Base-by-base conservation (phyloP, 2,888 invertebrate genomes). In the Arctia plantaginis region DNA sequence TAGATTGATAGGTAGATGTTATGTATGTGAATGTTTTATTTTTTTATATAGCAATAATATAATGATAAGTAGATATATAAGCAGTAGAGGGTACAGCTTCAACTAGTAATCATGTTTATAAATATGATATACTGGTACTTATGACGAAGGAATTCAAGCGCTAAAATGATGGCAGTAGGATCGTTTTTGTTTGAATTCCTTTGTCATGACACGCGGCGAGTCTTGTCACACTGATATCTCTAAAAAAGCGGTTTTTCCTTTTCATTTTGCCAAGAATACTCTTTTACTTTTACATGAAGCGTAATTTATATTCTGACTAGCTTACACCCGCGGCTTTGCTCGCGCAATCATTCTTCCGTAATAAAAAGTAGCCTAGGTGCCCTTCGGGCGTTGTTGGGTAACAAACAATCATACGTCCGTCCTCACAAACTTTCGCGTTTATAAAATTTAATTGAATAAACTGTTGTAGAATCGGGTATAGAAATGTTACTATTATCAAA, bases 1-100 rank as follows among this genome's bases (percentile, higher is more conserved):
- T 93, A 93, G 93, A 92, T 90, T 87, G 90, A 90, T 91, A 94
- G 94, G 94, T 94, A 95, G 95, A 94, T 94, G 94, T 94, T 94
- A 94, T 94, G 93, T 93, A 94, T 94, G 94, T 93, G 88, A 87
- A 93, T 93, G 92, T 92, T 92, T 84, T 81, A 75, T 79, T 86
- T 85, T 80, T 81, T 80, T 81, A 82, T 87, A 85, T 85, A 86
- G 86, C 83, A 83, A 78, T 83, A 85, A 83, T 87, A 83, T 83
- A 85, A 84, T 82, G 82, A 85, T 86, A 81, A 84, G 87, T 90
- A 92, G 90, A 83, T 78, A 80, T 87, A 78, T 89, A 87, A 89
- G 87, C 86, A 80, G 91, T 92, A 92, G 93, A 89, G 91, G 92
- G 90, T 86, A 84, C 83, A 85, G 93, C 93, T 92, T 93, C 77